Conservation (phyloP, 2,113 vertebrate species). For the Pitta sordida region DNA sequence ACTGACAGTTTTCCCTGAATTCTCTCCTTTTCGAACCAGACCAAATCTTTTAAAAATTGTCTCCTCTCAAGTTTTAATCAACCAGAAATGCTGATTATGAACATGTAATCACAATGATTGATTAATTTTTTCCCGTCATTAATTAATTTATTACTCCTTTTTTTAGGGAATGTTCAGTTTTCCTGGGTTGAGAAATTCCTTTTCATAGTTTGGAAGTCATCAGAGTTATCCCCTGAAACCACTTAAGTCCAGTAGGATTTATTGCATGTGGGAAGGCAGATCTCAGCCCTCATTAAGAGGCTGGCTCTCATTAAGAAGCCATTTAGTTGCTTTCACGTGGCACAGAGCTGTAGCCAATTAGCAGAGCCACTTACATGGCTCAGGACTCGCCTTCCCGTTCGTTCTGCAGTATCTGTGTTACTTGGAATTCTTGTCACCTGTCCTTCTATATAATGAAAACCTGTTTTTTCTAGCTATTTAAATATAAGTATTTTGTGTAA, state of each 20-base stretch:
- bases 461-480: background rate
- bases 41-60: background rate
- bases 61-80: background rate
- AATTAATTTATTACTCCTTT: background rate
- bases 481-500: background rate
- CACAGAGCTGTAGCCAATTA: background rate
- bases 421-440: background rate
- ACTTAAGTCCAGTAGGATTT: background rate
- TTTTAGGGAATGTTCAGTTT: background rate
- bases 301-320: background rate
- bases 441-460: background rate
- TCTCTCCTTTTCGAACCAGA: background rate
- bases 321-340: background rate
- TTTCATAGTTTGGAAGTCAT: background rate
- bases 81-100: background rate
- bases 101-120: fast-evolving
- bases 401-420: background rate
- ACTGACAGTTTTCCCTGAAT: background rate
- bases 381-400: background rate
- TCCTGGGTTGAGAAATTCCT: background rate
- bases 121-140: background rate
- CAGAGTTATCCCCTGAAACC: background rate
- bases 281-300: background rate
- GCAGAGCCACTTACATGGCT: background rate
- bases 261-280: background rate